Evolutionary conservation across 2,888 invertebrate species (phyloP), one percentile per base, ranked within the genome.

Genomic region (Galerucella calmariensis): DNA sequence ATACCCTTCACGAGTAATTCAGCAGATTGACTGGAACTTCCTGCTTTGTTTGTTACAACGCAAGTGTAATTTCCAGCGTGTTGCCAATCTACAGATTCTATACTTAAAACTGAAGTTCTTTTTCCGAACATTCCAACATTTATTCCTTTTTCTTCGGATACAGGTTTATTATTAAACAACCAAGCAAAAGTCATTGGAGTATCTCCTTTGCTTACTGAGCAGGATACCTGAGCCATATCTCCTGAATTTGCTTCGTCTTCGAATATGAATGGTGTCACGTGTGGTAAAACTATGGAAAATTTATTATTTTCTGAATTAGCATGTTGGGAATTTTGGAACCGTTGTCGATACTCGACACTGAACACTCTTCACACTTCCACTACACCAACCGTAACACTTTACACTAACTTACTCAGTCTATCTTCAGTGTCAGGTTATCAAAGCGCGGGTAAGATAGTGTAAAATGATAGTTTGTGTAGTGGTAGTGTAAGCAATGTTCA

Each of bases 1-100:
- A 41, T 93, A 93, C 93, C 93, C 86, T 93, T 92, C 84, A 94
- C 92, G 86, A 90, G 90, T 81, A 93, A 89, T 81, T 89, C 86
- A 73, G 92, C 90, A 73, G 90, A 90, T 87, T 92, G 91, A 82
- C 90, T 90, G 79, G 90, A 89, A 70, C 88, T 87, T 84, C 94
- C 94, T 75, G 92, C 93, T 82, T 88, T 89, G 86, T 94, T 94
- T 79, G 89, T 89, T 73, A 92, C 93, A 76, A 90, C 90, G 86
- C 94, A 94, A 73, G 91, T 91, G 88, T 93, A 94, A 87, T 90
- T 90, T 84, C 94, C 94, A 80, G 91, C 91, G 86, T 94, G 93
- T 80, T 90, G 89, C 79, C 91, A 91, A 81, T 90, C 90, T 11
- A 92, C 91, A 11, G 90, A 87, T 84, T 89, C 91, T 79, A 93